Evolutionary conservation across 2,888 invertebrate species (phyloP), one percentile per base, ranked within the genome.

Genomic region (Andricus curvator): DNA sequence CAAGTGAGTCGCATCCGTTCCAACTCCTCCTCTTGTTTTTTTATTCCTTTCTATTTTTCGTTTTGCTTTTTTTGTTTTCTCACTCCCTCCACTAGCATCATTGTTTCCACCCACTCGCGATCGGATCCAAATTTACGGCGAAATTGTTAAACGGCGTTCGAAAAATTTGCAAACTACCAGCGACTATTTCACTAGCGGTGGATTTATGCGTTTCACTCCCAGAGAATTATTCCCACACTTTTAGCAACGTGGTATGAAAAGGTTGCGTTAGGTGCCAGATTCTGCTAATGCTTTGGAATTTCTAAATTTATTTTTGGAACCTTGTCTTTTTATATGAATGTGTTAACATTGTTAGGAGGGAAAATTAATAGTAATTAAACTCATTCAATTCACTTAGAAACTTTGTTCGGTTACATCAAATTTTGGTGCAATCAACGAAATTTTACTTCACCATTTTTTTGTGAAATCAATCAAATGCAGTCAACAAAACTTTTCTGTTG

Each of bases 141-240:
- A 88, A 88, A 89, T 88, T 86, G 87, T 86, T 88, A 88, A 89
- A 88, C 87, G 88, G 86, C 86, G 85, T 88, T 89, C 86, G 86
- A 87, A 90, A 90, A 90, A 88, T 88, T 87, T 84, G 84, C 84
- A 83, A 85, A 85, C 86, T 85, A 85, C 81, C 85, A 77, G 77
- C 82, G 80, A 22, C 65, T 77, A 84, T 86, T 86, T 85, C 68
- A 25, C 44, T 68, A 48, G 25, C 25, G 13, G 67, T 68, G 25
- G 11, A 68, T 68, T 48, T 48, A 68, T 68, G 44, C n/a, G 25
- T 17, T 68, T 4, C 25, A 64, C 25, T 9, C 29, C 13, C 17
- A 6, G 25, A 68, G 44, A 68, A 48, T 68, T 48, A 48, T 25
- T 67, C 67, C 64, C 29, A 17, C 22, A 64, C 17, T 29, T 67